Evolutionary conservation across 2,888 invertebrate genomes (phyloP), one percentile per base, ranked within the genome.

Genomic region (Monoplex corrugatus): DNA sequence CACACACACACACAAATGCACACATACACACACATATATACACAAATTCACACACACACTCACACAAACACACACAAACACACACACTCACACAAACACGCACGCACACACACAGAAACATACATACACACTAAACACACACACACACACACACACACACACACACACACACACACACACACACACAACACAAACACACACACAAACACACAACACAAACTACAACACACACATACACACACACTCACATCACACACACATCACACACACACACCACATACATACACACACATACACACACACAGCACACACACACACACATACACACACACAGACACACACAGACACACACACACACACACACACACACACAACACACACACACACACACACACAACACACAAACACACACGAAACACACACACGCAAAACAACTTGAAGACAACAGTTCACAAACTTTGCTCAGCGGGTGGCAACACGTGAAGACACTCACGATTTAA

Each of bases 1-100:
- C n/a, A 35, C 32, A 35, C 72, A 72, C 72, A 72, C 72, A 72
- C 72, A 72, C 80, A 80, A 38, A 43, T 43, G 43, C 80, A 80
- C 80, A 80, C 40, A 80, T 43, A 80, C 80, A 80, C 40, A 80
- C 80, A 40, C 80, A 43, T 43, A 80, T 23, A 43, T 43, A 80
- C 10, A 16, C 6, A 78, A 19, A 19, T 16, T 28, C 80, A 43
- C 43, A 80, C 80, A 80, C 80, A 43, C 80, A 80, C 78, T 32
- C 35, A 40, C 28, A 2, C 72, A 28, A 10, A 72, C 10, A n/a
- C 23, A 23, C 50, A 19, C 23, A 23, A 13, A 50, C 50, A n/a
- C n/a, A n/a, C n/a, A n/a, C 68, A 19, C 16, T 13, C 13, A 50
- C 0, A 3, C 63, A 63, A 32, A 5, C 8, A 35, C 72, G 2